Base-by-base conservation (phyloP, 1,140 invertebrate species). In the Drosophila ananassae region DNA sequence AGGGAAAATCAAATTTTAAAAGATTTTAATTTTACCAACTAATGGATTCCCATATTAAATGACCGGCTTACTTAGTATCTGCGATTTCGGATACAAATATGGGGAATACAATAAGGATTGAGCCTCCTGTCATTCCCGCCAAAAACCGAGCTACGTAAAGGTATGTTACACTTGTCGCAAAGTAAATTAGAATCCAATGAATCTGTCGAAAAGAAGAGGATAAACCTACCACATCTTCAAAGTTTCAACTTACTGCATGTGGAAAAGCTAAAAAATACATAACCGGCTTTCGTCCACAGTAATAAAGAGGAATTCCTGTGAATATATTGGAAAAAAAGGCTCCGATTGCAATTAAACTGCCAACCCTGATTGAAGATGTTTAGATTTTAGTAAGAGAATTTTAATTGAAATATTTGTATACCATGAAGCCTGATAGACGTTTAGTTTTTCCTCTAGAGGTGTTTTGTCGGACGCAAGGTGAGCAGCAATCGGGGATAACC, bases 61-160 rank as follows among this genome's bases (percentile, higher is more conserved):
- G 9, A 10, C 32, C 2, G 8, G 10, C 79, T 83, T 39, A 90
- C 87, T 56, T 66, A 13, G 62, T 62, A 69, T 92, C 84, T 5
- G 82, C 46, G 8, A 91, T 90, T 81, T 91, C 90, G 2, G 82
- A 51, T n/a, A 89, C 46, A 7, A 73, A 91, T 53, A 91, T 62
- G 1, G 90, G 82, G 5, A 90, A 60, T 13, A 62, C 61, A 2
- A 84, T 69, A 44, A 79, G 69, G 9, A 62, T 12, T 13, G 58
- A 64, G 21, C 90, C 89, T n/a, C 89, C 77, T 4, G 79, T 73
- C 1, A 92, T 17, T 10, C 93, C 93, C 5, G 82, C 71, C 3
- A 93, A 48, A 12, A 92, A 84, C 6, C 93, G 82, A 2, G 89
- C 91, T 8, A 90, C 61, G 53, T 92, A 90, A 4, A 92, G 79